These are phyloP conservation scores for Sitta carolinensis DNA, from an alignment of 2,797 vertebrate genomes.

Conservation along the genomic window DNA sequence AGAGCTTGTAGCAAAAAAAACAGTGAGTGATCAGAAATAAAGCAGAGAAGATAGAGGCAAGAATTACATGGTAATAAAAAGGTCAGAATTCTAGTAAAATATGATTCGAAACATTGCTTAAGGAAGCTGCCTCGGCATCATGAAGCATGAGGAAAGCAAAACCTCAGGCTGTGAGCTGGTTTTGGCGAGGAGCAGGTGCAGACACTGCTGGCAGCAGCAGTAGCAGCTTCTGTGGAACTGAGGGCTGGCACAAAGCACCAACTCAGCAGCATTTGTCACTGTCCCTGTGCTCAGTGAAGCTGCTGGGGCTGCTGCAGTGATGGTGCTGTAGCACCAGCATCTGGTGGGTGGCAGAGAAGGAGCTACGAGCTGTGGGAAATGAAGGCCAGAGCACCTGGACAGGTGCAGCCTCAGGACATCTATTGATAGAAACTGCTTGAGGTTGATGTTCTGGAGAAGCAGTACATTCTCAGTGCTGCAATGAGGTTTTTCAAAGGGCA, in stretches of 20 bases:
- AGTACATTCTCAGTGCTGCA: neutral
- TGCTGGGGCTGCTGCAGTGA: neutral
- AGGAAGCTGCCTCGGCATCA: neutral
- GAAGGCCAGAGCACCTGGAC: neutral
- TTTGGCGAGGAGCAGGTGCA: neutral
- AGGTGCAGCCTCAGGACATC: neutral
- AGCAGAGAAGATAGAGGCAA: neutral
- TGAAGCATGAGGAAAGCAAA: neutral
- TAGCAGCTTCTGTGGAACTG: accelerated
- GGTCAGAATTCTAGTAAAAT: neutral
- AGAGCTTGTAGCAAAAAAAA: neutral
- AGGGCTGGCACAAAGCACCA: neutral
- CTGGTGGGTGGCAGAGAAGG: neutral
- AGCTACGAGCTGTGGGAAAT: accelerated
- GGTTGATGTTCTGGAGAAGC: neutral
- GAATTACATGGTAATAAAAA: neutral
- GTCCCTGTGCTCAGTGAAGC: accelerated
- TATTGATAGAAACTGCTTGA: neutral
- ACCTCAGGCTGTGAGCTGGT: neutral
- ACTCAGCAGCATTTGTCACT: neutral
- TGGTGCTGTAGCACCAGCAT: accelerated
- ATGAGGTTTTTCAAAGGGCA: neutral
- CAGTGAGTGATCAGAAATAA: neutral
- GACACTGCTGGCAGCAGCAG: neutral
- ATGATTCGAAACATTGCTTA: neutral